Base-by-base conservation (phyloP, 2,113 vertebrate genomes). In the Pterocles gutturalis region DNA sequence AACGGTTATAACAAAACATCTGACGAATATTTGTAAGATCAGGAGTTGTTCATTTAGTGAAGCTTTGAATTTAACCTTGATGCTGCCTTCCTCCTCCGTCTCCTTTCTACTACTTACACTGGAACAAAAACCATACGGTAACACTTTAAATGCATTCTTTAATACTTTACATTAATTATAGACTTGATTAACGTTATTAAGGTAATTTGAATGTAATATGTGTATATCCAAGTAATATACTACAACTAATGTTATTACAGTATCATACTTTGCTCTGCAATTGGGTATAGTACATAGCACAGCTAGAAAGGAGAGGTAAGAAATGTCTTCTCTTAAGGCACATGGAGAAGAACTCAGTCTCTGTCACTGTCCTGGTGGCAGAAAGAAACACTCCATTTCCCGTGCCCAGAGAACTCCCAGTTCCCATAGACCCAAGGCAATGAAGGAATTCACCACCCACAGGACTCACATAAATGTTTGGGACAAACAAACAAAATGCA, bases 1-100 rank as follows among this genome's bases (percentile, higher is more conserved):
- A 93, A 45, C 6, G 5, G 61, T 76, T 79, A 82, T 55, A 91
- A 94, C 61, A 60, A 93, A 93, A 94, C 48, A 81, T 86, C 45
- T 76, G 69, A 96, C 69, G 55, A 92, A 84, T 75, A 93, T 62
- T 45, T 92, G 54, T 57, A 84, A 92, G 61, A 92, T 58, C n/a
- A 43, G 57, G n/a, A 67, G 45, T 38, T 89, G 58, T 65, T 89
- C 80, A 78, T 58, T 81, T 95, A 89, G 55, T 34, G 57, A 86
- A 70, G 20, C 28, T 93, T 89, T 89, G 65, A 64, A 58, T 85
- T 91, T 80, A 95, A 71, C 57, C 84, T 96, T 54, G 57, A 87
- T 60, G 53, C 24, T 82, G 65, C 33, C 58, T 87, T 82, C 38
- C 80, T 78, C 80, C 25, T 93, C 61, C 13, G 33, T 75, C 60